phyloP scores from a whole-genome alignment of 2,113 vertebrate genomes.

The Noctilio leporinus region DNA sequence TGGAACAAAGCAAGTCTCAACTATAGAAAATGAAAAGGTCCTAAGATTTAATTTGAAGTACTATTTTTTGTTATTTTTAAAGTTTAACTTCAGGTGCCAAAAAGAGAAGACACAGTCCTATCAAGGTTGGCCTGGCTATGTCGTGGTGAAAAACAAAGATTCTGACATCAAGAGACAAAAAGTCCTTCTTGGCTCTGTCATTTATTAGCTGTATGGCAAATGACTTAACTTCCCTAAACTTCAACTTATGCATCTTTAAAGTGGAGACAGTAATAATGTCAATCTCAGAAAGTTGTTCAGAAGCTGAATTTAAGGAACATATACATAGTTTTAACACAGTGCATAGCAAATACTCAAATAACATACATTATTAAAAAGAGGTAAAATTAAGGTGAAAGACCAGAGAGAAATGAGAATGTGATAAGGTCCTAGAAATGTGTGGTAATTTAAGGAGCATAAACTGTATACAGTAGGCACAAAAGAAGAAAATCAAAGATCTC shows the following conservation, averaged over 20 bases:
- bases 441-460: neutral
- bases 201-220: neutral
- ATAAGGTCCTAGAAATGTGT: neutral
- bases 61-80: neutral
- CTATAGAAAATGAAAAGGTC: neutral
- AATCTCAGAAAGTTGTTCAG: neutral
- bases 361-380: neutral
- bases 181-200: neutral
- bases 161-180: neutral
- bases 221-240: neutral
- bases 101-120: neutral
- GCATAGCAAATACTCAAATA: constrained; percentile 19
- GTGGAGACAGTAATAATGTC: neutral
- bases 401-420: neutral
- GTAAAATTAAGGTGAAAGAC: constrained; percentile 1
- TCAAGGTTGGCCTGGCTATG: neutral
- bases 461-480: neutral
- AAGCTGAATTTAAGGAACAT: neutral
- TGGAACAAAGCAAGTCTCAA: neutral
- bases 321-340: neutral
- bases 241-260: constrained; percentile 5
- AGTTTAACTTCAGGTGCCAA: neutral
- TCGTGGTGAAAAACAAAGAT: neutral
- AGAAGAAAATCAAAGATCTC: neutral
- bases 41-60: neutral